phyloP scores from a whole-genome alignment of 2,888 invertebrate species.

The Aquatica leii region DNA sequence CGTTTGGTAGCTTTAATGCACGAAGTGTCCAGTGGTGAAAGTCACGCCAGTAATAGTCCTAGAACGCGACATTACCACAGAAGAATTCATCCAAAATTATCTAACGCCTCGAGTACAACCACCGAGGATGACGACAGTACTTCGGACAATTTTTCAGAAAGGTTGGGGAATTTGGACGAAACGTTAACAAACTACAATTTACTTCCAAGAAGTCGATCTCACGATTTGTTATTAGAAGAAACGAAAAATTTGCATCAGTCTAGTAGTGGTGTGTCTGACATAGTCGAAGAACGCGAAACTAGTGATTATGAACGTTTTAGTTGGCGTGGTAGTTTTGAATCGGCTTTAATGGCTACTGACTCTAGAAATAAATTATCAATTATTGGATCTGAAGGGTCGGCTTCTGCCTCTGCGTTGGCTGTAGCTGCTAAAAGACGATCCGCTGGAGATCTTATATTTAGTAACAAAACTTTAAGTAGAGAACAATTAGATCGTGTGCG shows the following conservation, averaged over 20 bases:
- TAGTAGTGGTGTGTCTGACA: constrained; percentile 64
- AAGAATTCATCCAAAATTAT: constrained; percentile 65
- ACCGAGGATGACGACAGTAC: constrained; percentile 78
- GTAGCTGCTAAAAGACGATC: constrained; percentile 81
- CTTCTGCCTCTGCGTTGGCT: constrained; percentile 70
- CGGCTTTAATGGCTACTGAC: constrained; percentile 87
- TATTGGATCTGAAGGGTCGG: constrained; percentile 70
- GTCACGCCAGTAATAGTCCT: constrained; percentile 69
- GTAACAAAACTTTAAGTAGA: constrained; percentile 79
- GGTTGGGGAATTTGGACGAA: constrained; percentile 58
- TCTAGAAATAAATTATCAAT: constrained; percentile 79
- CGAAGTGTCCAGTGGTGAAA: constrained; percentile 83
- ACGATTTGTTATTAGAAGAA: constrained; percentile 77
- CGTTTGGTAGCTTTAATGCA: constrained; percentile 90
- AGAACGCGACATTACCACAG: constrained; percentile 68
- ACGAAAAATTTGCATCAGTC: constrained; percentile 62
- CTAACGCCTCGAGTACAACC: constrained; percentile 72
- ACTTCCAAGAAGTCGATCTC: constrained; percentile 81
- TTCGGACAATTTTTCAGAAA: constrained; percentile 62
- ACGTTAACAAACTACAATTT: constrained; percentile 63
- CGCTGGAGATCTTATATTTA: constrained; percentile 83
- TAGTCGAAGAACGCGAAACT: constrained; percentile 73
- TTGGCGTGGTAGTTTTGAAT: constrained; percentile 93
- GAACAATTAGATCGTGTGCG: constrained; percentile 76
- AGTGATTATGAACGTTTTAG: constrained; percentile 91